A percentile compares a stretch with the other conserved stretches of the same genome.
Conservation (phyloP, 2,113 vertebrate genomes). For the Macroglossus sobrinus region DNA sequence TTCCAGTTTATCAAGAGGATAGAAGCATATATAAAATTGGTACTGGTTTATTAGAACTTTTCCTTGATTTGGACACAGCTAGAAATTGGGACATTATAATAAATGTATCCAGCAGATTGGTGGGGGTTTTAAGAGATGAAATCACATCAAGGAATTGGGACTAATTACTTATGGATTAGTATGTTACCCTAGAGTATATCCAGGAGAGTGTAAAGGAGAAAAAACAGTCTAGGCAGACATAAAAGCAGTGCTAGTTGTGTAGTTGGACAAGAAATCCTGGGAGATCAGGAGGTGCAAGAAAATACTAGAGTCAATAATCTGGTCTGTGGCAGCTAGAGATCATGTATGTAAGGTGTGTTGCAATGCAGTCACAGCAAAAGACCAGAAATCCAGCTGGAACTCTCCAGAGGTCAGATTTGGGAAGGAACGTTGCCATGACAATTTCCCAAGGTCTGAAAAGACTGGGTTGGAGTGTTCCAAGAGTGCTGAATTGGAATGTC, state of each 20-base stretch:
- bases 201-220: background rate
- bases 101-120: background rate
- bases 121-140: background rate
- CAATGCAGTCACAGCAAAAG: background rate
- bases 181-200: background rate
- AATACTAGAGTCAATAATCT: background rate
- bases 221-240: background rate
- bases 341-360: background rate
- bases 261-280: background rate
- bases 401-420: constrained; percentile 35
- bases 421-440: constrained; percentile 39
- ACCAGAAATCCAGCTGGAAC: constrained; percentile 2
- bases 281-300: background rate
- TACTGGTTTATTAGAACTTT: background rate
- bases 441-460: constrained; percentile 50
- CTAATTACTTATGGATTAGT: background rate
- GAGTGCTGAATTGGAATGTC: constrained; percentile 27
- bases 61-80: constrained; percentile 12
- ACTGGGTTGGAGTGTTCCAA: constrained; percentile 8
- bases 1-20: background rate
- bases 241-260: background rate
- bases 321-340: background rate
- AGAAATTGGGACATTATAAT: background rate
- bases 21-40: background rate
- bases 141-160: background rate